Conservation (phyloP, 2,888 invertebrate genomes). For the Abscondita cerata region DNA sequence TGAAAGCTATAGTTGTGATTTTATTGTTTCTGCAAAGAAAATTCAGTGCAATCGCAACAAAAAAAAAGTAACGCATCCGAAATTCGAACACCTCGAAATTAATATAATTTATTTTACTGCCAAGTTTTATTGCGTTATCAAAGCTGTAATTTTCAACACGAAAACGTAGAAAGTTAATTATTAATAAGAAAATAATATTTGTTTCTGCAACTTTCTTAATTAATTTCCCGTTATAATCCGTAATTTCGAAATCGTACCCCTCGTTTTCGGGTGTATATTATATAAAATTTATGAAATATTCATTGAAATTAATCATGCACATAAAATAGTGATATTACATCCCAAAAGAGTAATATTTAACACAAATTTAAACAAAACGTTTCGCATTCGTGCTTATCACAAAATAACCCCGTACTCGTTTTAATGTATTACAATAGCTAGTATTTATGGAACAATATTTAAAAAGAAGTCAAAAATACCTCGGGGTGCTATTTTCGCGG, state of each 20-base stretch:
- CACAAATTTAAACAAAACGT: conserved; percentile 26
- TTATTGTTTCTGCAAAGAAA: conserved; percentile 7
- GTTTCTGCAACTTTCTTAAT: neutral
- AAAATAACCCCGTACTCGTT: conserved; percentile 24
- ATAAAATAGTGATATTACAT: conserved; percentile 22
- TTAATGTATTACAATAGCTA: conserved; percentile 20
- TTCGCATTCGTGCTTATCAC: conserved; percentile 30
- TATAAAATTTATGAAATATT: conserved; percentile 17
- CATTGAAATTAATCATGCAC: conserved; percentile 25
- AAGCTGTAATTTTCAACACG: neutral
- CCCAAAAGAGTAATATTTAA: conserved; percentile 24
- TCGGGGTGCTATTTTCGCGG: conserved; percentile 2
- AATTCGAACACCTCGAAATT: conserved; percentile 12
- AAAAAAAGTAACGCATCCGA: neutral
- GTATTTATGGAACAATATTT: conserved; percentile 4
- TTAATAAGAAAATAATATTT: neutral
- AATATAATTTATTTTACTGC: conserved; percentile 8
- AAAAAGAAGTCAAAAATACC: conserved; percentile 5
- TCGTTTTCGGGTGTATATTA: neutral
- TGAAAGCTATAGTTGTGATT: conserved; percentile 7
- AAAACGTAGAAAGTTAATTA: conserved; percentile 3
- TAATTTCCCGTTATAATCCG: neutral
- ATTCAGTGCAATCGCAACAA: neutral
- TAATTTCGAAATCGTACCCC: neutral
- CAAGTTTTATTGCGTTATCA: neutral